Evolutionary conservation across 2,113 vertebrate species (phyloP), one percentile per base, ranked within the genome.

Genomic region (Ellobius talpinus): DNA sequence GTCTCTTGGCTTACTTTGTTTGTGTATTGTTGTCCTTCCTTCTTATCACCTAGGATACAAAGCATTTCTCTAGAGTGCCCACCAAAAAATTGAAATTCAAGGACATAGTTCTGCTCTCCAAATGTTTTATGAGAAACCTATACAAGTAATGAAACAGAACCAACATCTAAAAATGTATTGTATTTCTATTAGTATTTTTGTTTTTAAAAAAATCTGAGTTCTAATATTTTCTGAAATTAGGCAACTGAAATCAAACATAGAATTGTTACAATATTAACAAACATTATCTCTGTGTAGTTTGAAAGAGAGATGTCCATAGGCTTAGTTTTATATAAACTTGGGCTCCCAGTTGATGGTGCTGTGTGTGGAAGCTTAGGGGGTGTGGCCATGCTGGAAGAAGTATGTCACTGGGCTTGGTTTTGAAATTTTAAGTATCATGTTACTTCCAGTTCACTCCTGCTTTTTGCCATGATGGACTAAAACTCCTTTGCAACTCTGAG

Each of bases 181-280:
- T 24, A 45, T 21, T 95, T 73, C 45, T 77, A 74, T 85, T 70
- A 74, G 14, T 19, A 77, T 79, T 81, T 81, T 79, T 85, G 19
- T 23, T 70, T 79, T 85, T 93, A 36, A 13, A 50, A 87, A 58
- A 19, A 39, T 47, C 17, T 5, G 26, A 11, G 6, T 26, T 89
- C 78, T 78, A n/a, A 66, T 89, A 2, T 65, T 89, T 88, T 68
- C 21, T 91, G 63, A 93, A 92, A 88, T 66, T 36, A 42, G 92
- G 52, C 36, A 23, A 7, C 3, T 92, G 24, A 93, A 88, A 86
- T 47, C 66, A 91, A 90, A 65, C 84, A 5, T 29, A 12, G 66
- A 68, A 73, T 55, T 39, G 19, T 74, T 94, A 24, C 6, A 61
- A 13, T 77, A 58, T n/a, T n/a, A 94, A 36, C 7, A n/a, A 65